Evolutionary conservation across 2,797 vertebrate species (phyloP).

Genomic region (Fringilla coelebs): DNA sequence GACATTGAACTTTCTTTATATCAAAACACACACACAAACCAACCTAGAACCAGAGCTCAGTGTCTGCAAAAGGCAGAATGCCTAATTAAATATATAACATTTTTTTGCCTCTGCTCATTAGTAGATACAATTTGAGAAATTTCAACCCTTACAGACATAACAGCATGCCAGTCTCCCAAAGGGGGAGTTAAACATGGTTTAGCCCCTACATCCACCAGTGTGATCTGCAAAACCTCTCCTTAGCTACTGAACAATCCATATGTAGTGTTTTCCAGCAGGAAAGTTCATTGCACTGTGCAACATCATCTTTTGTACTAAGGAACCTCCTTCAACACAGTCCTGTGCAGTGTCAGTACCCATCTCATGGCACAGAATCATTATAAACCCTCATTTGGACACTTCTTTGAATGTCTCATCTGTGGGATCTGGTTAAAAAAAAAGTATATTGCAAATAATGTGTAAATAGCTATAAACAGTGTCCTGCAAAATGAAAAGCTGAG

Average conservation of each 20-base stretch:
- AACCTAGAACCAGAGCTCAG: background rate
- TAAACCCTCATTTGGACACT: background rate
- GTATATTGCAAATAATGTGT: background rate
- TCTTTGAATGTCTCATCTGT: background rate
- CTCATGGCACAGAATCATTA: background rate
- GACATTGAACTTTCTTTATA: background rate
- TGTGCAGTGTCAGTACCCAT: background rate
- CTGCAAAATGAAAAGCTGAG: background rate
- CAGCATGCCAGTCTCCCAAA: background rate
- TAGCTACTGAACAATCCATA: background rate
- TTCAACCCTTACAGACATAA: background rate
- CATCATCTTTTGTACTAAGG: background rate
- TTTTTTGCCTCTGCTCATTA: background rate
- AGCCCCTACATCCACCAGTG: background rate
- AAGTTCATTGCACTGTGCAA: background rate
- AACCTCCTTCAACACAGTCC: background rate
- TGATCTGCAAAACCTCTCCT: background rate
- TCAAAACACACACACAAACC: background rate
- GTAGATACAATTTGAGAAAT: background rate
- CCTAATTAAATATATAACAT: background rate
- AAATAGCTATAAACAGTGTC: background rate
- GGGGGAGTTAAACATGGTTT: background rate
- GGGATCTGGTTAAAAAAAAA: background rate
- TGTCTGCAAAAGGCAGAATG: background rate
- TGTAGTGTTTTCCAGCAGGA: background rate